phyloP scores from a whole-genome alignment of 2,888 invertebrate species.

The Erpobdella octoculata region DNA sequence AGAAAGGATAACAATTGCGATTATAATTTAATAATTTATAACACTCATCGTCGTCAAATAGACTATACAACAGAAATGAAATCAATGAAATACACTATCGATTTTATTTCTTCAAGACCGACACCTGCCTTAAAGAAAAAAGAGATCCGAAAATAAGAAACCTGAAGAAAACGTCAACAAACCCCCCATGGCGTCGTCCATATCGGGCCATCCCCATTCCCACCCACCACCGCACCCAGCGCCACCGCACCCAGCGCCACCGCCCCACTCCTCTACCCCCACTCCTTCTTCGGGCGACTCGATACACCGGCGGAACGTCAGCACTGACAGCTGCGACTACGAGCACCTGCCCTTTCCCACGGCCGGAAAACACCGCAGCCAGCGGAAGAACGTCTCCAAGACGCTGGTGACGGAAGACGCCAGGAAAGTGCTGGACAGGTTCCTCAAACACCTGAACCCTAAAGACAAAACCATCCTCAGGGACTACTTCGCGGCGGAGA shows the following conservation, averaged over 20 bases:
- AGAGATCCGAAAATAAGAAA: background rate
- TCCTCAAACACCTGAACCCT: slow-evolving; percentile 30
- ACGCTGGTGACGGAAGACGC: slow-evolving; percentile 37
- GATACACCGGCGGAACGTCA: slow-evolving; percentile 1
- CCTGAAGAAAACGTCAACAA: background rate
- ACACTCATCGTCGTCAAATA: too few species aligned
- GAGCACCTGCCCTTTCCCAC: slow-evolving; percentile 17
- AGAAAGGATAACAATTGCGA: too few species aligned
- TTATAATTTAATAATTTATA: too few species aligned
- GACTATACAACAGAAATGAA: too few species aligned
- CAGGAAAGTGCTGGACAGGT: slow-evolving; percentile 35
- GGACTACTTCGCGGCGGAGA: slow-evolving; percentile 23
- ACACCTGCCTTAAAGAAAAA: too few species aligned
- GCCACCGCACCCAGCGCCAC: background rate
- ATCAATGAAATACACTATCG: too few species aligned
- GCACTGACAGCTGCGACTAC: slow-evolving; percentile 30
- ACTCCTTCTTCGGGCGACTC: background rate
- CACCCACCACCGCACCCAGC: background rate
- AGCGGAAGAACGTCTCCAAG: slow-evolving; percentile 11
- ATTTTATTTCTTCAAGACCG: too few species aligned
- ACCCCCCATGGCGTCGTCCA: background rate
- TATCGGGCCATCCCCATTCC: too few species aligned
- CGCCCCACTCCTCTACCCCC: background rate
- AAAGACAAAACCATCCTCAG: slow-evolving; percentile 25
- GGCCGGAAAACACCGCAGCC: background rate